A percentile compares a stretch with the other conserved stretches of the same genome.
Conservation (phyloP, 2,888 invertebrate genomes). For the Noctuana brunneofusca region DNA sequence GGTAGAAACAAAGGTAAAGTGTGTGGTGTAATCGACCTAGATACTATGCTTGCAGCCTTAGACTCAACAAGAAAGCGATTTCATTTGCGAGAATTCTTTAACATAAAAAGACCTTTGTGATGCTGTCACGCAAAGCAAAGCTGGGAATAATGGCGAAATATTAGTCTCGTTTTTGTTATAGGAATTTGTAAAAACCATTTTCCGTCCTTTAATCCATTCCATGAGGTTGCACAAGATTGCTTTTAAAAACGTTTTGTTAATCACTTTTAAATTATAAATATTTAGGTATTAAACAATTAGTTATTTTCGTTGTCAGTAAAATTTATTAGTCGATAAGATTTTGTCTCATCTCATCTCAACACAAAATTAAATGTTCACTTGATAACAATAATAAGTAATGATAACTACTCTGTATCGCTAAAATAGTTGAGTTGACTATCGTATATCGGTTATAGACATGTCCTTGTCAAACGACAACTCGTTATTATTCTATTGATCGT, state of each 20-base stretch:
- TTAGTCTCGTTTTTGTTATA: background rate
- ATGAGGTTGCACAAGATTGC: background rate
- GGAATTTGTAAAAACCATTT: background rate
- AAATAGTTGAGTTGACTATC: background rate
- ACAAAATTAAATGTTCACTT: background rate
- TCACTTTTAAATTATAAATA: too few species aligned
- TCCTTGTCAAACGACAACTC: constrained; percentile 8
- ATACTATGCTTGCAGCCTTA: constrained; percentile 2
- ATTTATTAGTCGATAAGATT: too few species aligned
- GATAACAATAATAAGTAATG: background rate
- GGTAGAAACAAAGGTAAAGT: constrained; percentile 16
- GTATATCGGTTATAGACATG: background rate
- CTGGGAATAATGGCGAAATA: constrained; percentile 3
- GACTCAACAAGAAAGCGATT: constrained; percentile 8
- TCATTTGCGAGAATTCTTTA: background rate
- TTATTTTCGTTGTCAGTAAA: too few species aligned
- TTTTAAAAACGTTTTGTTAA: background rate
- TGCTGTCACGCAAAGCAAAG: constrained; percentile 5
- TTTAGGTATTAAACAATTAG: too few species aligned
- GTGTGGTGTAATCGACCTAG: constrained; percentile 24
- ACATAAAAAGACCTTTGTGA: background rate
- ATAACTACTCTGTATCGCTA: background rate
- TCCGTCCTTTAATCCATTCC: background rate
- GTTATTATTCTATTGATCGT: constrained; percentile 25
- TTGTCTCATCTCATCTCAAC: background rate